These are phyloP conservation scores for Maconellicoccus hirsutus DNA, from an alignment of 1,140 invertebrate genomes.

Conservation along the genomic window DNA sequence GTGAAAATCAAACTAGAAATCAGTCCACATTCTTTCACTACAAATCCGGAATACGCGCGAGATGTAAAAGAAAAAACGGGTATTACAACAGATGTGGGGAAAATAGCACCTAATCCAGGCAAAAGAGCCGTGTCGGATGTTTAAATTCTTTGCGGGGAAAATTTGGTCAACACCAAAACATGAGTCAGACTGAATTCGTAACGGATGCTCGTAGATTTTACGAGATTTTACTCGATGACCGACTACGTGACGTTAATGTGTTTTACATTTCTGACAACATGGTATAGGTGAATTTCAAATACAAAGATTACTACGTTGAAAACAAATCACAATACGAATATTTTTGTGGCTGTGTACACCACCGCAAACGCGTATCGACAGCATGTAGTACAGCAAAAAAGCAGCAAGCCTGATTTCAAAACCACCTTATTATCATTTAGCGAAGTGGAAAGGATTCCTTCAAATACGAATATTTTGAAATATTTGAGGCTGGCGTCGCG, in stretches of 20 bases:
- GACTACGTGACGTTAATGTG: slow-evolving; percentile 24
- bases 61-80: slow-evolving; percentile 27
- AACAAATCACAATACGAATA: slow-evolving; percentile 30
- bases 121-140: slow-evolving; percentile 32
- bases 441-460: too few species aligned
- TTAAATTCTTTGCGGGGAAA: slow-evolving; percentile 35
- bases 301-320: slow-evolving; percentile 26
- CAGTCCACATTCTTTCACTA: neutral
- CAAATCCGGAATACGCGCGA: neutral
- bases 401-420: too few species aligned
- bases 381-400: slow-evolving; percentile 35
- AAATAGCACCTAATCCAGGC: slow-evolving; percentile 34
- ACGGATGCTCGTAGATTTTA: slow-evolving; percentile 28
- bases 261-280: slow-evolving; percentile 30
- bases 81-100: slow-evolving; percentile 32
- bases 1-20: too few species aligned
- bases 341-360: slow-evolving; percentile 34
- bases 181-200: slow-evolving; percentile 31
- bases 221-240: slow-evolving; percentile 31
- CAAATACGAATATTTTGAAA: too few species aligned
- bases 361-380: slow-evolving; percentile 35
- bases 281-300: slow-evolving; percentile 29
- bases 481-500: too few species aligned
- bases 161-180: slow-evolving; percentile 31
- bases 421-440: too few species aligned